phyloP scores from a whole-genome alignment of 1,140 invertebrate species.

The Papilio helenus region DNA sequence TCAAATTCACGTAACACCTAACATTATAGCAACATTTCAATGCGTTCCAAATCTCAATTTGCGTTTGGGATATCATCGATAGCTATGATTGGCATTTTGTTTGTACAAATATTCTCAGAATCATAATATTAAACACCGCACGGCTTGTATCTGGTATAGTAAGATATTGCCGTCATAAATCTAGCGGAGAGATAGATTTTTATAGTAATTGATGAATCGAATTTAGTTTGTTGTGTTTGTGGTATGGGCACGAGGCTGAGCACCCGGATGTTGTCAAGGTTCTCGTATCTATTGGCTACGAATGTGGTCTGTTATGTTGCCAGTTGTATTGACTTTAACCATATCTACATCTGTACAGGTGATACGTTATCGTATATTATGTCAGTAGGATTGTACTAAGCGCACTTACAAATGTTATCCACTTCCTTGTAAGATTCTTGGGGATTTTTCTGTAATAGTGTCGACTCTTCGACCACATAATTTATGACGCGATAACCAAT shows the following conservation, averaged over 20 bases:
- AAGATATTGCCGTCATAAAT: constrained; percentile 20
- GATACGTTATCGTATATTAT: not conserved
- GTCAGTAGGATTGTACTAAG: not conserved
- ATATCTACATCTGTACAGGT: not conserved
- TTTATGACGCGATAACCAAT: not conserved
- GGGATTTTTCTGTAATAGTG: not conserved
- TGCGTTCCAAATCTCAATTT: not conserved
- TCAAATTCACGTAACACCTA: not conserved
- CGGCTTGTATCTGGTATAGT: not conserved
- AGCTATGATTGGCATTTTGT: not conserved
- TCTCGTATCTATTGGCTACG: not conserved
- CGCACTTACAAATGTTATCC: not conserved
- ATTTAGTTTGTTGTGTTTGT: not conserved
- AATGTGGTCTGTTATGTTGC: not conserved
- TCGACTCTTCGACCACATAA: not conserved
- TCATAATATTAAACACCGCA: not conserved
- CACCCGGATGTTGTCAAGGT: constrained; percentile 19
- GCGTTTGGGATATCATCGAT: not conserved
- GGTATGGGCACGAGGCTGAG: not conserved
- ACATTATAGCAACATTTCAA: not conserved
- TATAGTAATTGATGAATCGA: constrained; percentile 27
- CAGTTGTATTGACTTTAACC: not conserved
- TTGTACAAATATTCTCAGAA: constrained; percentile 14
- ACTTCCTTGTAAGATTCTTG: not conserved
- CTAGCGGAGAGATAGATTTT: not conserved